Evolutionary conservation across 2,113 vertebrate genomes (phyloP).

Genomic region (Oncorhynchus mykiss): DNA sequence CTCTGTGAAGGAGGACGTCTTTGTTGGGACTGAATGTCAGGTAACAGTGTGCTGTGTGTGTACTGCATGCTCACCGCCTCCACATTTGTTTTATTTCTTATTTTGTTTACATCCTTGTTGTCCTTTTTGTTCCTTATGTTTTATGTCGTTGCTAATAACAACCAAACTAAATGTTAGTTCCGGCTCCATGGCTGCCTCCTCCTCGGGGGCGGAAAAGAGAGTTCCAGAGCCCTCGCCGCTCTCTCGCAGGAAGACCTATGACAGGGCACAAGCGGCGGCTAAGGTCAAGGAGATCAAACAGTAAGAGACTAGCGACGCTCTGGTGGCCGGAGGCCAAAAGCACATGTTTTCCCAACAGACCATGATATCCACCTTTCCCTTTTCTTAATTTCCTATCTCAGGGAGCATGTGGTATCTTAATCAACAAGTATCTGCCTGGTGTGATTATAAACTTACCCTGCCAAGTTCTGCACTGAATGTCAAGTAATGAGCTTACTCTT

Average conservation of each 20-base stretch:
- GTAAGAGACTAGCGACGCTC: constrained; percentile 78
- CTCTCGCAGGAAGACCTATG: constrained; percentile 88
- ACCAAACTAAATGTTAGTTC: constrained; percentile 64
- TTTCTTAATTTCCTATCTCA: constrained; percentile 37
- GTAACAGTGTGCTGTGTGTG: constrained; percentile 49
- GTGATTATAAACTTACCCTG: constrained; percentile 28
- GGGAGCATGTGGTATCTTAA: constrained; percentile 58
- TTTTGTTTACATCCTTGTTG: constrained; percentile 36
- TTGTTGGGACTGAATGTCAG: constrained; percentile 51
- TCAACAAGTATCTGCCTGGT: constrained; percentile 39
- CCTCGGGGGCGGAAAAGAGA: constrained; percentile 80
- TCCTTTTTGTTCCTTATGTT: constrained; percentile 21
- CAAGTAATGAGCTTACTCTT: not conserved
- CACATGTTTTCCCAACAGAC: not conserved
- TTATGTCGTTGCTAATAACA: constrained; percentile 39
- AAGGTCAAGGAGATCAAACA: constrained; percentile 91
- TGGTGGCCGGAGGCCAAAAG: constrained; percentile 38
- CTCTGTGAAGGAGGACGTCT: constrained; percentile 37
- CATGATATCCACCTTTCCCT: constrained; percentile 15
- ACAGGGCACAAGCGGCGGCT: constrained; percentile 77
- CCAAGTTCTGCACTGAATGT: constrained; percentile 53
- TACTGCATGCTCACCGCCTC: constrained; percentile 44
- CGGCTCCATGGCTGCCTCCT: constrained; percentile 71
- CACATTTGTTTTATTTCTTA: constrained; percentile 37
- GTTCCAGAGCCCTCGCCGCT: constrained; percentile 88